Percentiles rank a stretch among this genome's conserved stretches.
Evolutionary conservation across 2,888 invertebrate species (phyloP).

Genomic region (Rugalucina vietnamica): DNA sequence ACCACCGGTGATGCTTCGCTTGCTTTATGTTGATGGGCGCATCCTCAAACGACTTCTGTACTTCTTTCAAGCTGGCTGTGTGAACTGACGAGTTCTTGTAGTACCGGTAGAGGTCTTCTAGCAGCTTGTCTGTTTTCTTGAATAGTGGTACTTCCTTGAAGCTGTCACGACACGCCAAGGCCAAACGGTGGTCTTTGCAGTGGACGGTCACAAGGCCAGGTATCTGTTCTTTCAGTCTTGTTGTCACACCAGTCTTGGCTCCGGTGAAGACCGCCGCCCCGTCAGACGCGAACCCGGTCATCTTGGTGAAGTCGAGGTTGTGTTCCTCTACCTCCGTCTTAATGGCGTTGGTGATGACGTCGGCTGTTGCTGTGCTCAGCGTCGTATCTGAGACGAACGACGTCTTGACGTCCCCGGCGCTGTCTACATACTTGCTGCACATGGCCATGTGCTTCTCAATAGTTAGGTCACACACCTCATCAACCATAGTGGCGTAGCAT

Average conservation of each 20-base stretch:
- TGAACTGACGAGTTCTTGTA: conserved; percentile 45
- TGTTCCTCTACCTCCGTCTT: conserved; percentile 2
- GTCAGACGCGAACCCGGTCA: conserved; percentile 51
- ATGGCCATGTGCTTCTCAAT: conserved; percentile 32
- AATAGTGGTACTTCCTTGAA: neutral
- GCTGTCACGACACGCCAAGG: conserved; percentile 44
- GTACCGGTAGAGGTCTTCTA: conserved; percentile 44
- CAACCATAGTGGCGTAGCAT: conserved; percentile 37
- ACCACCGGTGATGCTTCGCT: conserved; percentile 59
- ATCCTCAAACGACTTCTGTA: conserved; percentile 48
- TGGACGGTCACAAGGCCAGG: conserved; percentile 29
- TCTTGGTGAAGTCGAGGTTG: neutral
- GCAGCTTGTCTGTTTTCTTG: conserved; percentile 22
- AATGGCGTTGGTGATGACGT: conserved; percentile 22
- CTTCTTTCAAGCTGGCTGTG: conserved; percentile 41
- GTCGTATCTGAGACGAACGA: conserved; percentile 25
- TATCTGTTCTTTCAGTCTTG: conserved; percentile 24
- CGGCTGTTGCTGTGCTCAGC: conserved; percentile 25
- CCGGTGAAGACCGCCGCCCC: conserved; percentile 47
- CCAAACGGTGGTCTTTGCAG: conserved; percentile 46
- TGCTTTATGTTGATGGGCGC: conserved; percentile 50
- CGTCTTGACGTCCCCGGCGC: conserved; percentile 26
- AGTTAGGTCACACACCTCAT: conserved; percentile 38
- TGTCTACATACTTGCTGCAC: neutral
- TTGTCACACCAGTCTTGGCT: conserved; percentile 41